Evolutionary conservation across 2,113 vertebrate species (phyloP).

Genomic region (Tenrec ecaudatus): DNA sequence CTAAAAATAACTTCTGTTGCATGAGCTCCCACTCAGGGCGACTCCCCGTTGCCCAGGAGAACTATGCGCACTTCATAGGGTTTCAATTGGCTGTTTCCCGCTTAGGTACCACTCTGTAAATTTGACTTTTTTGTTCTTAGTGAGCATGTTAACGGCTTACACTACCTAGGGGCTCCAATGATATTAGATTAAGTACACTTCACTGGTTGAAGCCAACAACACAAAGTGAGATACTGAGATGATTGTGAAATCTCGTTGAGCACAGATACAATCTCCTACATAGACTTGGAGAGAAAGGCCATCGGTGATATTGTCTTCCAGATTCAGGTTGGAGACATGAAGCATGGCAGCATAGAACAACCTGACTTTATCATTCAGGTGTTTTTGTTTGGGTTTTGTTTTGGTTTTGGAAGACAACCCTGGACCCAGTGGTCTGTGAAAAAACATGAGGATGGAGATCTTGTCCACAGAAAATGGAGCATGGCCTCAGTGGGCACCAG

Average conservation of each 20-base stretch:
- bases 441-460: conserved; percentile 21
- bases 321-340: background rate
- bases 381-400: too few species aligned
- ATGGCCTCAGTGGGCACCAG: background rate
- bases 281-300: too few species aligned
- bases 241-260: background rate
- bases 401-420: background rate
- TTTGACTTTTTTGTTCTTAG: background rate
- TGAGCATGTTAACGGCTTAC: background rate
- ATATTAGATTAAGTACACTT: background rate
- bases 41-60: background rate
- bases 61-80: background rate
- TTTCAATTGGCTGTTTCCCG: background rate
- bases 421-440: conserved; percentile 20
- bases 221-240: background rate
- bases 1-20: background rate
- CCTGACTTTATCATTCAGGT: background rate
- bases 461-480: conserved; percentile 42
- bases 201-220: background rate
- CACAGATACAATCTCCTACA: background rate
- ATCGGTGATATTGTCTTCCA: background rate
- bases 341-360: background rate
- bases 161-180: background rate
- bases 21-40: background rate
- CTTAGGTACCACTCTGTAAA: background rate